A percentile compares a stretch with the other conserved stretches of the same genome.
Conservation (phyloP, 2,113 vertebrate genomes). For the Natator depressus region DNA sequence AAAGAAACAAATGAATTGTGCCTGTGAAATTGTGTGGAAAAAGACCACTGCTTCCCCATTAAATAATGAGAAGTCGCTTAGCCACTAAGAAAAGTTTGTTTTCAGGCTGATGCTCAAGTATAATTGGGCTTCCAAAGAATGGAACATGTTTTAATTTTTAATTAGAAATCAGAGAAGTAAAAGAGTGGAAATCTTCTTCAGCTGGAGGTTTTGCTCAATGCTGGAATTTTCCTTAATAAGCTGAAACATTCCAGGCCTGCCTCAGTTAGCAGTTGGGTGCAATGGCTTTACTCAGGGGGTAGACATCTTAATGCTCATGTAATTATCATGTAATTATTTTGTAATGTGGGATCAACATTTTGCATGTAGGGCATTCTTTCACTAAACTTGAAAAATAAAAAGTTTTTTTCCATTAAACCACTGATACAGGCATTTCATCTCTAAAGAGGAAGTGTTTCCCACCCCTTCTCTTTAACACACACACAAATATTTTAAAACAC, state of each 20-base stretch:
- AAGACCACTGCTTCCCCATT: slow-evolving; percentile 59
- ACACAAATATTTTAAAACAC: slow-evolving; percentile 55
- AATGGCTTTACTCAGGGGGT: slow-evolving; percentile 62
- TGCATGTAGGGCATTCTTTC: slow-evolving; percentile 70
- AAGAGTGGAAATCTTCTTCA: slow-evolving; percentile 64
- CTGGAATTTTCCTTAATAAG: slow-evolving; percentile 76
- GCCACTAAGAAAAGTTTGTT: slow-evolving; percentile 74
- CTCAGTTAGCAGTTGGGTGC: slow-evolving; percentile 62
- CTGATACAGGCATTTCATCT: slow-evolving; percentile 25
- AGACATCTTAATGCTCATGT: slow-evolving; percentile 73
- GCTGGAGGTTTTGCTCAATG: slow-evolving; percentile 73
- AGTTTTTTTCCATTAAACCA: slow-evolving; percentile 42
- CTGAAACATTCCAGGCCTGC: slow-evolving; percentile 65
- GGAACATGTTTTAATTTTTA: slow-evolving; percentile 74
- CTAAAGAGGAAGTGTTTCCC: slow-evolving; percentile 8
- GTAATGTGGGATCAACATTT: slow-evolving; percentile 73
- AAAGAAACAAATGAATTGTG: slow-evolving; percentile 64
- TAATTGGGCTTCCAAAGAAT: slow-evolving; percentile 76
- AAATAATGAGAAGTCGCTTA: slow-evolving; percentile 66
- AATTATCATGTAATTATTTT: slow-evolving; percentile 77
- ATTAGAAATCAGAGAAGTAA: slow-evolving; percentile 75
- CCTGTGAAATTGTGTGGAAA: slow-evolving; percentile 52
- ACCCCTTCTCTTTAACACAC: not conserved
- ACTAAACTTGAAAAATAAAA: slow-evolving; percentile 59
- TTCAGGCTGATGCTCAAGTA: slow-evolving; percentile 58